These are phyloP conservation scores for Sturnira hondurensis DNA, from an alignment of 2,113 vertebrate genomes.

Conservation along the genomic window DNA sequence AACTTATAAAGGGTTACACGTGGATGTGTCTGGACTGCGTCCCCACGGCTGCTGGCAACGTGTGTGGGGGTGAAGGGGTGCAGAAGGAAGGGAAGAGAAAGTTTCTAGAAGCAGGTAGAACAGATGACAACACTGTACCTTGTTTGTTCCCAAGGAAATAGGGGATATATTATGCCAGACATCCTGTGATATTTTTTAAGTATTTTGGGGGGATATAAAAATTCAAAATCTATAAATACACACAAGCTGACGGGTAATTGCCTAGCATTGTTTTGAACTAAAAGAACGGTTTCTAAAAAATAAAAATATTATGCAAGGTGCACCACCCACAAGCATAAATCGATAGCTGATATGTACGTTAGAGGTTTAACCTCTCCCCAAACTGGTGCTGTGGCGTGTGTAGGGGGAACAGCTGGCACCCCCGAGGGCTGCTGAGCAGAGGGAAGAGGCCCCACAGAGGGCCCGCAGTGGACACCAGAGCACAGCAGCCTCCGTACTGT, in stretches of 20 bases:
- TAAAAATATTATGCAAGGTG: background rate
- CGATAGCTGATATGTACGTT: background rate
- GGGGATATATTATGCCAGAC: background rate
- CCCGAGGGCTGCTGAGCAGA: background rate
- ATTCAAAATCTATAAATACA: background rate
- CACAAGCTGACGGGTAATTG: background rate
- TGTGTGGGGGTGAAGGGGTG: background rate
- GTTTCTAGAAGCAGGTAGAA: background rate
- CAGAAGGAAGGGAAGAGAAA: background rate
- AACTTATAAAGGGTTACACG: background rate
- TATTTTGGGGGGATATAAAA: background rate
- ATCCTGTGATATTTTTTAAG: background rate
- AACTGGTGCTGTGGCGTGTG: background rate
- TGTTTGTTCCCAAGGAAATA: background rate
- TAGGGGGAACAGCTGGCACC: background rate
- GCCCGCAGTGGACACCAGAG: background rate
- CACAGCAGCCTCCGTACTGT: accelerated
- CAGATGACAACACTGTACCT: too few species aligned
- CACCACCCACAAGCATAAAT: background rate
- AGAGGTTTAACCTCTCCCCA: background rate
- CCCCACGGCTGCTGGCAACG: background rate
- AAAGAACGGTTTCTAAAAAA: background rate
- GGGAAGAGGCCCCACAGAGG: background rate
- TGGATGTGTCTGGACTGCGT: background rate
- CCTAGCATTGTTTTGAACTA: background rate